phyloP scores from a whole-genome alignment of 2,113 vertebrate species.

The Saguinus imperator region DNA sequence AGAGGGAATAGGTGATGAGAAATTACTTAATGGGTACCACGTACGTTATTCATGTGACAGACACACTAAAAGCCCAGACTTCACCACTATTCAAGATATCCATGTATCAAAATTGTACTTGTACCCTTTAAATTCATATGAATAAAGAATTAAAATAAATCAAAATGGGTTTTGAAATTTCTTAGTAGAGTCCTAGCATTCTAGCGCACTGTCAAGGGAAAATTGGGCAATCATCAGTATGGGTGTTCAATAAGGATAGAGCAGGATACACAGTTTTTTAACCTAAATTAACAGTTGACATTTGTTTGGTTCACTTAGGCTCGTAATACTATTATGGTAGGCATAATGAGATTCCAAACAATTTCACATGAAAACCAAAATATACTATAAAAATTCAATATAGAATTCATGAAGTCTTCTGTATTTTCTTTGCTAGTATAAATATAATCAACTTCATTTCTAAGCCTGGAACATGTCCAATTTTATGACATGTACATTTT shows the following conservation, averaged over 20 bases:
- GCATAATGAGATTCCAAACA: background rate
- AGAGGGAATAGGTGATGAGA: no score
- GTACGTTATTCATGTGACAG: no score
- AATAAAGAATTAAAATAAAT: no score
- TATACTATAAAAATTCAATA: background rate
- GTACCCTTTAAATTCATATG: no score
- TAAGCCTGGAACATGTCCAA: background rate
- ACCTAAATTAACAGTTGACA: background rate
- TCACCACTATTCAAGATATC: no score
- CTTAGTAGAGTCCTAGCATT: background rate
- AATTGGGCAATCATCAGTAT: background rate
- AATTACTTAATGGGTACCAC: no score
- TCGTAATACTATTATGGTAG: background rate
- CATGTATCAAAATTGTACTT: no score
- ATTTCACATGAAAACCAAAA: background rate
- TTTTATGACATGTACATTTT: background rate
- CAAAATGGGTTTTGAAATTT: background rate
- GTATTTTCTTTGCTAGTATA: background rate
- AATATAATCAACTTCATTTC: background rate
- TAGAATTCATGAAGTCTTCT: background rate
- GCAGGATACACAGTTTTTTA: background rate
- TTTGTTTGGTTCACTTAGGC: background rate
- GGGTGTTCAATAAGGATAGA: background rate
- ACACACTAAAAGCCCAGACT: no score
- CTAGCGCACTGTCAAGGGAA: background rate